These are phyloP conservation scores for Hypocryptadius cinnamomeus DNA, from an alignment of 2,113 vertebrate genomes.

Conservation along the genomic window DNA sequence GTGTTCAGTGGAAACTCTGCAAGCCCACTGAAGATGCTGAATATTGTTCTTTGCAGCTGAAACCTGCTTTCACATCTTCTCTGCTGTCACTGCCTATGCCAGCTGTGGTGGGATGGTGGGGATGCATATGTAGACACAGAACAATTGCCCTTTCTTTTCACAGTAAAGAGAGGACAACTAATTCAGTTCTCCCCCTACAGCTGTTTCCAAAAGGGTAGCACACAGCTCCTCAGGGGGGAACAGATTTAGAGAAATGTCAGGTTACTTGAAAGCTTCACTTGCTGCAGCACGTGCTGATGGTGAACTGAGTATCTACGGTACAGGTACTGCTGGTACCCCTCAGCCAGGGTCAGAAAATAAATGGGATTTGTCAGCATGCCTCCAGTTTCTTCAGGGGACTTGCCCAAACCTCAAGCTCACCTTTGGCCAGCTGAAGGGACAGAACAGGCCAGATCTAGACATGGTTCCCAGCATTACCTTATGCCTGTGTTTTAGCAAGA, in stretches of 20 bases:
- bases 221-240: not conserved
- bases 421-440: not conserved
- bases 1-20: not conserved
- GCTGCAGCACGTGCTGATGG: not conserved
- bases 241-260: not conserved
- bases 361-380: not conserved
- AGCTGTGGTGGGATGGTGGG: not conserved
- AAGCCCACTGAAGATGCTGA: not conserved
- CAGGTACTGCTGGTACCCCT: not conserved
- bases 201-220: not conserved
- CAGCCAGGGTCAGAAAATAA: not conserved
- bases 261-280: not conserved
- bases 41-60: not conserved
- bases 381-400: not conserved
- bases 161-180: not conserved
- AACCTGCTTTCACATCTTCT: not conserved
- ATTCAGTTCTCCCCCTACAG: not conserved
- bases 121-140: rapidly evolving
- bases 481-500: not conserved
- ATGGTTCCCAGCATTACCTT: not conserved
- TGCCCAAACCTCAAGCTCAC: not conserved
- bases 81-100: not conserved
- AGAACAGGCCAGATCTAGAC: not conserved
- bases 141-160: not conserved
- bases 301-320: not conserved